Evolutionary conservation across 2,797 vertebrate genomes (phyloP).

Genomic region (Triplophysa yarkandensis): DNA sequence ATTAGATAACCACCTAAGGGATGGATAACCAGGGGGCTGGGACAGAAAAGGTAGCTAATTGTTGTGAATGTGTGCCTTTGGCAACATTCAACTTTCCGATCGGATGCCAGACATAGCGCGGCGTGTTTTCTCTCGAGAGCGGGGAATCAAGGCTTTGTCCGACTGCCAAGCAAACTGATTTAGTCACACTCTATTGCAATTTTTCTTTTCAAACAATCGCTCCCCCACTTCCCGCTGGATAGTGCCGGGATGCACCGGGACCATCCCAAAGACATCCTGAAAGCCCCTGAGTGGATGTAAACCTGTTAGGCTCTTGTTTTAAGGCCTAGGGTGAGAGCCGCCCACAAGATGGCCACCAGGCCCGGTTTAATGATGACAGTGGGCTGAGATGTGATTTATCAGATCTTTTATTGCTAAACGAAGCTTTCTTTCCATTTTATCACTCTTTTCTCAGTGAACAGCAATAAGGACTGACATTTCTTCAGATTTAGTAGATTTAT

Average conservation of each 20-base stretch:
- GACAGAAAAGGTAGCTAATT: constrained; percentile 61
- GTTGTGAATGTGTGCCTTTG: constrained; percentile 59
- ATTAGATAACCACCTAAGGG: constrained; percentile 60
- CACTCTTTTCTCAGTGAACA: constrained; percentile 66
- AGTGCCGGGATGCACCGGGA: constrained; percentile 32
- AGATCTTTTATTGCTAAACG: constrained; percentile 60
- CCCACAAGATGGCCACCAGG: constrained; percentile 76
- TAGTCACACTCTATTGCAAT: constrained; percentile 69
- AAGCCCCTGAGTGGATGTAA: constrained; percentile 68
- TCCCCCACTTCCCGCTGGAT: constrained; percentile 25
- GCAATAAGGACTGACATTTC: constrained; percentile 49
- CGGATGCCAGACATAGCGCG: constrained; percentile 58
- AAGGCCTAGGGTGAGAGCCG: constrained; percentile 79
- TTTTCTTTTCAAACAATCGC: constrained; percentile 68
- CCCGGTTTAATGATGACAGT: constrained; percentile 81
- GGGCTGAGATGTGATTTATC: constrained; percentile 81
- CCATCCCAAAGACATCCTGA: constrained; percentile 54
- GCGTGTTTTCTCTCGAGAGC: constrained; percentile 50
- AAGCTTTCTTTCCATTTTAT: constrained; percentile 79
- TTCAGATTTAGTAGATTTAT: constrained; percentile 48
- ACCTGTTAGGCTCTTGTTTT: constrained; percentile 89
- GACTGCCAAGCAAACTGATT: constrained; percentile 74
- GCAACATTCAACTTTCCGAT: constrained; percentile 59
- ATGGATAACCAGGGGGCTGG: constrained; percentile 52
- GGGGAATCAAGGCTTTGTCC: constrained; percentile 64